Conservation (phyloP, 2,888 invertebrate genomes). For the Odontomyia ornata region DNA sequence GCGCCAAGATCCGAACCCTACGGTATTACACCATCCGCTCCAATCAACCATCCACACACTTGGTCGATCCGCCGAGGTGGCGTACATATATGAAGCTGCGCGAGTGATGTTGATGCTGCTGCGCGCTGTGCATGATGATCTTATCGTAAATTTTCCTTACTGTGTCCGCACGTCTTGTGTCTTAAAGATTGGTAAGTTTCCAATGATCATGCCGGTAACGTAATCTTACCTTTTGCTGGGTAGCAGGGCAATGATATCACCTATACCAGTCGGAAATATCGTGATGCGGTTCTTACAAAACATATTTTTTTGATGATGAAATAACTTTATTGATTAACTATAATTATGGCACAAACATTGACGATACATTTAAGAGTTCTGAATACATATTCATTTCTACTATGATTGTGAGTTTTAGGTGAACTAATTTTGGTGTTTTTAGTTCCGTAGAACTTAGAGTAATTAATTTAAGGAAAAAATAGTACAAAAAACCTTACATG, state of each 20-base stretch:
- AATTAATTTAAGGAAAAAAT: too few species aligned
- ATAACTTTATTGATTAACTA: too few species aligned
- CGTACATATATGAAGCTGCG: not conserved
- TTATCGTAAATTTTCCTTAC: constrained; percentile 21
- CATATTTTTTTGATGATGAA: not conserved
- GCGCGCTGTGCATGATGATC: constrained; percentile 7
- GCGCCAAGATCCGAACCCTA: constrained; percentile 44
- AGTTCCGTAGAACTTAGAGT: too few species aligned
- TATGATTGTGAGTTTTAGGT: too few species aligned
- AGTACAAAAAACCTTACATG: not conserved
- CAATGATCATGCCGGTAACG: constrained; percentile 24
- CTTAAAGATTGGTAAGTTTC: not conserved
- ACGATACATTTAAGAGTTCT: too few species aligned
- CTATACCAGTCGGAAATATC: constrained; percentile 4
- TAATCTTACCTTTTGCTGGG: constrained; percentile 23
- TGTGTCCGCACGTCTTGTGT: constrained; percentile 5
- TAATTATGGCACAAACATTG: too few species aligned
- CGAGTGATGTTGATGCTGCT: too few species aligned
- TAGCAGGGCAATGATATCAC: not conserved
- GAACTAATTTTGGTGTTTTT: too few species aligned
- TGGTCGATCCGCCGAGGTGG: constrained; percentile 1
- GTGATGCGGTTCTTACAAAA: not conserved
- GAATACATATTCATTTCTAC: too few species aligned
- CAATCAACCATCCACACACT: constrained; percentile 24
- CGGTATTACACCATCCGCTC: constrained; percentile 35